Base-by-base conservation (phyloP, 2,113 vertebrate genomes). In the Illadopsis cleaveri region DNA sequence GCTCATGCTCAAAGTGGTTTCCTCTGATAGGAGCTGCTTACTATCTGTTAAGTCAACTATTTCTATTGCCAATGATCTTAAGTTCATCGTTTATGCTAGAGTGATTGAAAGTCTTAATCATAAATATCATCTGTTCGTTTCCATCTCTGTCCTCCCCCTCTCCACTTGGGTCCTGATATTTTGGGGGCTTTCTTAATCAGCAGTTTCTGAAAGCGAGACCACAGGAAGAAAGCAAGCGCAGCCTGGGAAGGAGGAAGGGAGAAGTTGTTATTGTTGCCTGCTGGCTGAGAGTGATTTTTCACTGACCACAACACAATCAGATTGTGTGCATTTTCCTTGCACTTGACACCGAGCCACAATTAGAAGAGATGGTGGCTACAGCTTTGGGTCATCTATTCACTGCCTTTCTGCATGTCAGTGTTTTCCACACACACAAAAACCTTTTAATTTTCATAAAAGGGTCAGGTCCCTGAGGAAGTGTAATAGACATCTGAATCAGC, bases 21-120 rank as follows among this genome's bases (percentile, higher is more conserved):
- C 94, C 83, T 90, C 94, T 90, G 92, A 97, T 90, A 94, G 96
- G 89, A 97, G 81, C 94, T 35, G 79, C 89, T 82, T 97, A 92
- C 97, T 97, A 98, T 98, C 98, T 98, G 97, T 96, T 97, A 97
- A 97, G 85, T 83, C 90, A 94, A 95, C 96, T 96, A 88, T 96
- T 97, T 97, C 92, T 93, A 92, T 91, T 98, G 96, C 96, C 89
- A 97, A 45, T 78, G 96, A 95, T 95, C 88, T 93, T 95, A 91
- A 95, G 96, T 97, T 97, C 95, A 95, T 93, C 42, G 0, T 86
- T 94, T 78, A 91, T 87, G 66, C 85, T 95, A 44, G 72, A 84
- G 65, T 82, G 90, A 90, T 35, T 97, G 88, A 97, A 92, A 94
- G 91, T 88, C 92, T 70, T 94, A 90, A 81, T 96, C 90, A 96